Percentiles rank a stretch among this genome's conserved stretches.
Conservation (phyloP, 2,888 invertebrate genomes). For the Andrena marginata region DNA sequence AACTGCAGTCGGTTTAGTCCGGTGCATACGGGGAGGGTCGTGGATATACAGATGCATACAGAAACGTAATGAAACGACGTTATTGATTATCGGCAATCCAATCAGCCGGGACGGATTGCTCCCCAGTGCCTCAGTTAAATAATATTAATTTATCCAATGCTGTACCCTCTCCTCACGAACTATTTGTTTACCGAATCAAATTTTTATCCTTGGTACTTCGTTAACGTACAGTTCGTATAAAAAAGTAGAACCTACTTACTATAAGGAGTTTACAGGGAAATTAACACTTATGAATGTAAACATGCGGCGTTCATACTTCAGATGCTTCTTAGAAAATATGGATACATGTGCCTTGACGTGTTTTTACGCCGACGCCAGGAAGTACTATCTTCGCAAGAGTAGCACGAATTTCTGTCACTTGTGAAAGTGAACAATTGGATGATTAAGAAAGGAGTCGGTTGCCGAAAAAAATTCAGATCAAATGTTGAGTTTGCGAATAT, state of each 20-base stretch:
- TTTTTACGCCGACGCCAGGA: too few relatives aligned
- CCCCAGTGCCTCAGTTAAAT: slow-evolving; percentile 13
- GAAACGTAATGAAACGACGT: slow-evolving; percentile 42
- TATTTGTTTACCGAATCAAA: not conserved
- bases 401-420: too few relatives aligned
- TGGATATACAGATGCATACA: slow-evolving; percentile 16
- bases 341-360: too few relatives aligned
- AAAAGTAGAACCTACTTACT: too few relatives aligned
- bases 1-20: slow-evolving; percentile 28
- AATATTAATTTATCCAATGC: slow-evolving; percentile 39
- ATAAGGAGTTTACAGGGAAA: too few relatives aligned
- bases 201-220: not conserved
- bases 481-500: not conserved
- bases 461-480: not conserved
- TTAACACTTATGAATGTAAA: too few relatives aligned
- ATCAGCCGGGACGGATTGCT: slow-evolving; percentile 37
- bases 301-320: too few relatives aligned
- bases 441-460: too few relatives aligned
- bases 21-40: slow-evolving; percentile 3
- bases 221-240: not conserved
- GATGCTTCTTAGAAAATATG: too few relatives aligned
- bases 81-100: slow-evolving; percentile 53
- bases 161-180: not conserved
- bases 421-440: too few relatives aligned
- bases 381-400: too few relatives aligned